A percentile compares a stretch with the other conserved stretches of the same genome.
phyloP scores from a whole-genome alignment of 2,888 invertebrate species.

The Taenaris catops region DNA sequence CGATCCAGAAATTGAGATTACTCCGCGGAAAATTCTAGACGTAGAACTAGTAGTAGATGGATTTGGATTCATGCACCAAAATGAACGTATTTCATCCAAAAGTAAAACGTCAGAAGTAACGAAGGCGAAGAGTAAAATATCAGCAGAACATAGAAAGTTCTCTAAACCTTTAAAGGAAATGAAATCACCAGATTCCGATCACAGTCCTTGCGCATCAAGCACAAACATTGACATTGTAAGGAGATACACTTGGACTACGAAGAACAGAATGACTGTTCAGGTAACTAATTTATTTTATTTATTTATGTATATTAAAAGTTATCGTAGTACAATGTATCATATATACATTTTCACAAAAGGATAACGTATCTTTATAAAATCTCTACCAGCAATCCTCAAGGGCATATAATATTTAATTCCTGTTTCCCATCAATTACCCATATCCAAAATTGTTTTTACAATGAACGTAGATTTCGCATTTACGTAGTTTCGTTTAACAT shows the following conservation, averaged over 20 bases:
- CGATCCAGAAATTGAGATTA: conserved; percentile 28
- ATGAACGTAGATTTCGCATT: no score
- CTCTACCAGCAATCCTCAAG: no score
- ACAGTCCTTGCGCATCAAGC: conserved; percentile 56
- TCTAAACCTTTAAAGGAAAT: conserved; percentile 32
- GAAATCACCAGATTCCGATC: conserved; percentile 27
- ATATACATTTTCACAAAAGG: no score
- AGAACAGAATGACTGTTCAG: conserved; percentile 82
- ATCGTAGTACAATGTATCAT: no score
- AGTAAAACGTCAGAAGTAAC: conserved; percentile 19
- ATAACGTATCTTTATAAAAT: no score
- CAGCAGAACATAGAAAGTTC: conserved; percentile 27
- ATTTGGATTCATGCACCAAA: conserved; percentile 68
- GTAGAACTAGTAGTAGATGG: conserved; percentile 66
- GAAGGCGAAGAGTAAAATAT: conserved; percentile 2
- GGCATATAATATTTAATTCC: no score
- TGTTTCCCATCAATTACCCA: no score
- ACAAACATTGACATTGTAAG: conserved; percentile 68
- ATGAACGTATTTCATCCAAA: conserved; percentile 2
- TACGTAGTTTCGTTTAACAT: no score
- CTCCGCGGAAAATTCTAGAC: conserved; percentile 46
- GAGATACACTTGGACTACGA: conserved; percentile 84
- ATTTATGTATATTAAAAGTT: no score
- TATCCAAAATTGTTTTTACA: no score
- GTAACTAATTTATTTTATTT: conserved; percentile 32